Evolutionary conservation across 2,113 vertebrate species (phyloP), one percentile per base, ranked within the genome.

Genomic region (Sorex araneus): DNA sequence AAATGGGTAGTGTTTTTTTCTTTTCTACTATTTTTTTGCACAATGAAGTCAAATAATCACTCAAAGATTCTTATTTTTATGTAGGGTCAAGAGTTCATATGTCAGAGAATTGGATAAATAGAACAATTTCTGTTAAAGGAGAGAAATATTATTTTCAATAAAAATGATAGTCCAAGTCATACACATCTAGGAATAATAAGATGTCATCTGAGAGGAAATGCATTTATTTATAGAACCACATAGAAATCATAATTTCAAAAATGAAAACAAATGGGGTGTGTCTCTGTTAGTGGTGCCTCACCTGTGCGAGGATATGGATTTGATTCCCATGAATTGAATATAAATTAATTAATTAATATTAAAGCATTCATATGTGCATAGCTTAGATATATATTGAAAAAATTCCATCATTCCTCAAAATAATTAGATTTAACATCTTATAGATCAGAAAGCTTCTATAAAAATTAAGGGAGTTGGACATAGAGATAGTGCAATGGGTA

Each of bases 101-200:
- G 93, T 97, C 95, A 96, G 87, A 82, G 97, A 98, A 97, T 96
- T 97, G 96, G 80, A 95, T 97, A 97, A 97, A 97, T 95, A 94
- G 73, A 95, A 70, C 87, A 0, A 15, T 86, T 69, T 96, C 16
- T 7, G 0, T 96, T 8, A 95, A 74, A 95, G 30, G 96, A 91
- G 69, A 28, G 96, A 97, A 97, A 93, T 94, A 81, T 30, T 81
- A 85, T 82, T 97, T 97, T 96, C 95, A 97, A 97, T 97, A 97
- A 97, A 98, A 98, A 97, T 98, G 89, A 96, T 97, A 97, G 97
- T 96, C 76, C 69, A 0, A 7, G 84, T 96, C 93, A 93, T 90
- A 93, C 34, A 93, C 76, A 78, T 54, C 90, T 93, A 95, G 97
- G 96, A 97, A 97, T 96, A 97, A 97, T 97, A 94, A 96, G 97